Evolutionary conservation across 1,140 invertebrate genomes (phyloP), one percentile per base, ranked within the genome.

Genomic region (Catajapyx aquilonaris): DNA sequence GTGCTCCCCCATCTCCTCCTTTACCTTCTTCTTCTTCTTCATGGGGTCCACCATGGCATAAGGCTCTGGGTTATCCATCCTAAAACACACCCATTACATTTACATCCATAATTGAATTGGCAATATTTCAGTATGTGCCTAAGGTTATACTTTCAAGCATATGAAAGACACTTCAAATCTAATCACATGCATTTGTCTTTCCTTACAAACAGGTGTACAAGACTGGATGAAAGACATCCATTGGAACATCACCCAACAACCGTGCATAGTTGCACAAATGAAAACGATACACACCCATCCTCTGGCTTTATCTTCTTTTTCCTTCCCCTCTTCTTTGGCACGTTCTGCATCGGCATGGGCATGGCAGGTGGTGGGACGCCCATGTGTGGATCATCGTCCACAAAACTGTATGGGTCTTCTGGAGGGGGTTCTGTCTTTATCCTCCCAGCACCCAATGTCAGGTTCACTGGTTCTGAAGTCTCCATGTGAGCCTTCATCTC

Each of bases 331-430:
- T 81, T 83, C 54, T 81, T 81, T 33, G 44, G 31, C 44, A 43
- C 28, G 49, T 51, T 41, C 50, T 47, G 39, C 54, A 54, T 39
- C 50, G 51, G 16, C 44, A 41, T 2, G 43, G 43, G 11, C 32
- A 34, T 21, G 39, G 34, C 32, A 44, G 48, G 31, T 48, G 49
- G 22, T 18, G 40, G 31, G 20, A 20, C 22, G 19, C 39, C 20
- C 20, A 38, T 25, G 20, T 38, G 44, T 42, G 46, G 58, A 10
- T 67, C 75, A 50, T 83, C 78, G 49, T 81, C 77, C 17, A 81
- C 76, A 59, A 81, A 81, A 51, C 73, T 77, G 54, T 81, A 81
- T 2, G 76, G 76, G 54, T 81, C 77, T 43, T 71, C 70, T 38
- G 64, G 52, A n/a, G n/a, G n/a, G 40, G 68, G 66, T 48, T 74